Evolutionary conservation across 2,797 vertebrate genomes (phyloP).

Genomic region (Eulemur rubriventer): DNA sequence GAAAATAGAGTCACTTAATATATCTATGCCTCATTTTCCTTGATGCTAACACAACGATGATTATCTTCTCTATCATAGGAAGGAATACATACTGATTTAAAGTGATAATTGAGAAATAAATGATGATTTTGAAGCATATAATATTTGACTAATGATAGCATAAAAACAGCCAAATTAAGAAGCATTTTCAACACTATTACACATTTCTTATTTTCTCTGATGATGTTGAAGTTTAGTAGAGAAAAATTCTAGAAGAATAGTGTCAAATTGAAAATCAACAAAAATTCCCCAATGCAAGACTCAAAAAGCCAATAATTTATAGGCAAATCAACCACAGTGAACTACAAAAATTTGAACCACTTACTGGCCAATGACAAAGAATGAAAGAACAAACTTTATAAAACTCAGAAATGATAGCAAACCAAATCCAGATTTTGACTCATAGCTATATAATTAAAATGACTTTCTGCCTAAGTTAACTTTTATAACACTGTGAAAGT

Average conservation of each 20-base stretch:
- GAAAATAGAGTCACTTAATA: background rate
- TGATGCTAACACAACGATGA: background rate
- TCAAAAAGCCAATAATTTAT: background rate
- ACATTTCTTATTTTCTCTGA: conserved; percentile 37
- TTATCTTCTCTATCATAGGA: background rate
- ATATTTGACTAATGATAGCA: conserved; percentile 37
- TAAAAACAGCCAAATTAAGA: conserved; percentile 37
- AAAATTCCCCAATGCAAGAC: background rate
- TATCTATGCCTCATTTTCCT: background rate
- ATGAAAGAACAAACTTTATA: background rate
- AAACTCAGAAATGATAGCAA: conserved; percentile 16
- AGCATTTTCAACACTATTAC: conserved; percentile 48
- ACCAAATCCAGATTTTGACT: background rate
- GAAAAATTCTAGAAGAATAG: background rate
- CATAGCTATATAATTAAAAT: background rate
- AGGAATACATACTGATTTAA: conserved; percentile 41
- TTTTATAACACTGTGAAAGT: background rate
- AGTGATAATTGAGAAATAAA: conserved; percentile 35
- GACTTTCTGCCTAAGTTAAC: background rate
- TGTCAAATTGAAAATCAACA: conserved; percentile 30
- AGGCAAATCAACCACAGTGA: background rate
- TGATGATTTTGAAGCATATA: conserved; percentile 25
- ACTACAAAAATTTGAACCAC: background rate
- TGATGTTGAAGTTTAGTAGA: background rate
- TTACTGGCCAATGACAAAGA: background rate